A percentile compares a stretch with the other conserved stretches of the same genome.
Conservation (phyloP, 2,797 vertebrate genomes). For the Salarias fasciatus region DNA sequence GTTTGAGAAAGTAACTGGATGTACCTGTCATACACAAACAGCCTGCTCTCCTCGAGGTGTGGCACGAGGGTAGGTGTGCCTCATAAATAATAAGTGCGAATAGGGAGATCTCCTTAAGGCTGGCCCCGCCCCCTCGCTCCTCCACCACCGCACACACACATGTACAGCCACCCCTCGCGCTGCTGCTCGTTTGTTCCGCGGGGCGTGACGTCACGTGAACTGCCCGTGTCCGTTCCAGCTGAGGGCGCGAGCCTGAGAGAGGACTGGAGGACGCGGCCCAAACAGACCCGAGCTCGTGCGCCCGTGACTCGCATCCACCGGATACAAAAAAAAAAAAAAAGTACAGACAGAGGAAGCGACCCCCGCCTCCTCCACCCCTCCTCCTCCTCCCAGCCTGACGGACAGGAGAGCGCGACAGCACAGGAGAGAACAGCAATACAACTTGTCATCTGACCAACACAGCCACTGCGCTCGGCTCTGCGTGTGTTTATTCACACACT, state of each 20-base stretch:
- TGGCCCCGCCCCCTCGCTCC: constrained; percentile 36
- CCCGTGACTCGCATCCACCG: constrained; percentile 77
- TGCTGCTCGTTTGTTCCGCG: constrained; percentile 56
- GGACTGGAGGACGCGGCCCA: constrained; percentile 61
- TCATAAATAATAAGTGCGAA: constrained; percentile 76
- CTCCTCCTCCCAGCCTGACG: constrained; percentile 35
- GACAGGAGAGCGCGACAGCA: constrained; percentile 75
- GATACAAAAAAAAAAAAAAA: constrained; percentile 65
- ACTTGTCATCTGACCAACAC: constrained; percentile 81
- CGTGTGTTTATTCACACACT: constrained; percentile 22
- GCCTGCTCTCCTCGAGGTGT: constrained; percentile 62
- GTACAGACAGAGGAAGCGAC: constrained; percentile 75
- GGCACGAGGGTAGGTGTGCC: constrained; percentile 78
- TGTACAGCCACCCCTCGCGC: constrained; percentile 18
- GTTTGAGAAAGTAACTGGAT: neutral
- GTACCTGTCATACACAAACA: constrained; percentile 63
- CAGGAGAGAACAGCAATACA: constrained; percentile 75
- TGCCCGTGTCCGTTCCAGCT: constrained; percentile 86
- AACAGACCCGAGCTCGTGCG: constrained; percentile 73
- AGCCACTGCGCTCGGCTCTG: constrained; percentile 59
- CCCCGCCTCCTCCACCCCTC: constrained; percentile 38
- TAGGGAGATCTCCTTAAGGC: constrained; percentile 20
- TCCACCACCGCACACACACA: neutral
- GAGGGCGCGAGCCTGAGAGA: constrained; percentile 60
- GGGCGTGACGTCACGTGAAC: constrained; percentile 86